These are phyloP conservation scores for Leptothorax acervorum DNA, from an alignment of 2,888 invertebrate species.

Conservation along the genomic window DNA sequence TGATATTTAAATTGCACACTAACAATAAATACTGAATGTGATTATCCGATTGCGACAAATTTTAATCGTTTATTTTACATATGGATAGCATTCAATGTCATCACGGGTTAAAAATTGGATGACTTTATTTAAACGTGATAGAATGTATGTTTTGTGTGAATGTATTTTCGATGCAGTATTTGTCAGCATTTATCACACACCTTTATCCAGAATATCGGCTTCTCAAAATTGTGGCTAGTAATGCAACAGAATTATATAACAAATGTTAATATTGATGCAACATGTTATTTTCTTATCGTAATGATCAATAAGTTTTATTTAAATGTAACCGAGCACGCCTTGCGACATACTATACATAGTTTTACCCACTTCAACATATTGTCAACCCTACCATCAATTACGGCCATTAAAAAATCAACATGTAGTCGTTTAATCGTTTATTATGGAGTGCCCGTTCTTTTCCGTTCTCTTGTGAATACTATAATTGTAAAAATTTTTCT, in stretches of 20 bases:
- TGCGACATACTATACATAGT: background rate
- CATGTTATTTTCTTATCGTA: background rate
- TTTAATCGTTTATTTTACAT: background rate
- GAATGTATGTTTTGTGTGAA: background rate
- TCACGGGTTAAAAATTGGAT: background rate
- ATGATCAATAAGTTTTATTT: background rate
- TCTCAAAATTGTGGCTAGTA: no score
- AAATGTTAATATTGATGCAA: background rate
- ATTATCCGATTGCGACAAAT: background rate
- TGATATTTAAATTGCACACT: background rate
- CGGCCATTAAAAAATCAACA: background rate
- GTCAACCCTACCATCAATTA: no score
- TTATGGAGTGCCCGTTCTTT: background rate
- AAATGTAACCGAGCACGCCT: background rate
- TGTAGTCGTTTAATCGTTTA: background rate
- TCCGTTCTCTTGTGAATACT: background rate
- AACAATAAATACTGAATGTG: background rate
- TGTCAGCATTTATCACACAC: background rate
- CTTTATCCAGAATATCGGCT: background rate
- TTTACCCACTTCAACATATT: background rate
- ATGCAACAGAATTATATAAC: background rate
- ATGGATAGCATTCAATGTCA: no score
- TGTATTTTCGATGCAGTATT: background rate
- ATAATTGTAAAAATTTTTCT: background rate
- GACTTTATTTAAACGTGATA: background rate